Evolutionary conservation across 2,797 vertebrate genomes (phyloP).

Genomic region (Spinus pinus): DNA sequence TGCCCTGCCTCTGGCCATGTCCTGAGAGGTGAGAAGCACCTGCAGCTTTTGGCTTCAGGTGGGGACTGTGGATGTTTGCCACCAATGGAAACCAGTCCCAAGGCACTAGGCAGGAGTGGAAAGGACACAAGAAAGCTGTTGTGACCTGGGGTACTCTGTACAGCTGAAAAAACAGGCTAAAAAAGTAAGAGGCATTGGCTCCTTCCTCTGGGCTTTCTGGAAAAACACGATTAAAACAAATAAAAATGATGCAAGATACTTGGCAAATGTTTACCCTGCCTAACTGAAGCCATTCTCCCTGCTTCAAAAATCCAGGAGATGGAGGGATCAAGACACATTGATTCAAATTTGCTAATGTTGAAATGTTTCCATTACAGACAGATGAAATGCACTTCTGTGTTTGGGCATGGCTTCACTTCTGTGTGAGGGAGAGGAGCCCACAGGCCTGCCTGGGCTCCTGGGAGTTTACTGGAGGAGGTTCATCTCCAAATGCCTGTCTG

Average conservation of each 20-base stretch:
- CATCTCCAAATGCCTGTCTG: not conserved
- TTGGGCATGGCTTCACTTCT: slow-evolving; percentile 7
- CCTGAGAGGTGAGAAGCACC: slow-evolving; percentile 20
- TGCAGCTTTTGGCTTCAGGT: not conserved
- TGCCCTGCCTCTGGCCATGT: not conserved
- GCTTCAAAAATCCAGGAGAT: not conserved
- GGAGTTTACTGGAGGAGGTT: not conserved
- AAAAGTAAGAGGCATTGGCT: not conserved
- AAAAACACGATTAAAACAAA: not conserved
- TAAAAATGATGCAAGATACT: not conserved
- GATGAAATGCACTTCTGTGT: not conserved
- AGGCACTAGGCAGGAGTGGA: slow-evolving; percentile 46
- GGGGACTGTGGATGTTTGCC: slow-evolving; percentile 11
- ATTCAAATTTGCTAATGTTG: not conserved
- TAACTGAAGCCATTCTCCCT: not conserved
- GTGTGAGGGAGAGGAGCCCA: not conserved
- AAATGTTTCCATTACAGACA: not conserved
- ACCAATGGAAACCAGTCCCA: slow-evolving; percentile 30
- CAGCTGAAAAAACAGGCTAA: not conserved
- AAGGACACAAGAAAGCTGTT: not conserved
- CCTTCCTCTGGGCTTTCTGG: not conserved
- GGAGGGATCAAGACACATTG: not conserved
- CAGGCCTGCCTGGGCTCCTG: slow-evolving; percentile 36
- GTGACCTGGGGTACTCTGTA: not conserved
- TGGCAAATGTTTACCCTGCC: not conserved